Percentiles rank a stretch among this genome's conserved stretches.
Conservation (phyloP, 2,888 invertebrate genomes). For the Cosmorhoe ocellata region DNA sequence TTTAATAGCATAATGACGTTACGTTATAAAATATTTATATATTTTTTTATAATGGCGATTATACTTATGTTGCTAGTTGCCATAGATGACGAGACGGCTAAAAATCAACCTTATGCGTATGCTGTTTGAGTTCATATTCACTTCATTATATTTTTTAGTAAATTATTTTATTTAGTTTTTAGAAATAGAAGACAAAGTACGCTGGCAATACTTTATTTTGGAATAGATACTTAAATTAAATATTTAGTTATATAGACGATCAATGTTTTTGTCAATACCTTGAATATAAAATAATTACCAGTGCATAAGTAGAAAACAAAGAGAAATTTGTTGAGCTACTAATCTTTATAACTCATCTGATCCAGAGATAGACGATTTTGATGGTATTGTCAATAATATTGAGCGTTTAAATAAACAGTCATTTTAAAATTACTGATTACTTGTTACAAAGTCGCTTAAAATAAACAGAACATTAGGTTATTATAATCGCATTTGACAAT, state of each 20-base stretch:
- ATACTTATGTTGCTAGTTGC: not conserved
- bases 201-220: constrained; percentile 8
- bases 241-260: constrained; percentile 3
- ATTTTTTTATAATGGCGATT: not conserved
- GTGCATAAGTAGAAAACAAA: not conserved
- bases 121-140: not conserved
- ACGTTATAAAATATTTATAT: not conserved
- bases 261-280: not conserved
- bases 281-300: not conserved
- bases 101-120: constrained; percentile 5
- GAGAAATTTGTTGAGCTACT: too few relatives aligned
- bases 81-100: not conserved
- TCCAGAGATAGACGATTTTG: too few relatives aligned
- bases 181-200: not conserved
- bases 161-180: constrained; percentile 12
- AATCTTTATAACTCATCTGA: too few relatives aligned
- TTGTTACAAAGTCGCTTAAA: not conserved
- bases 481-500: constrained; percentile 12
- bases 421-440: not conserved
- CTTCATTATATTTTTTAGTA: constrained; percentile 1
- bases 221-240: not conserved
- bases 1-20: too few relatives aligned
- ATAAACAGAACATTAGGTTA: not conserved
- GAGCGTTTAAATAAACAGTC: too few relatives aligned
- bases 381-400: too few relatives aligned